Percentiles rank a stretch among this genome's conserved stretches.
Evolutionary conservation across 2,797 vertebrate species (phyloP).

Genomic region (Xenops minutus): DNA sequence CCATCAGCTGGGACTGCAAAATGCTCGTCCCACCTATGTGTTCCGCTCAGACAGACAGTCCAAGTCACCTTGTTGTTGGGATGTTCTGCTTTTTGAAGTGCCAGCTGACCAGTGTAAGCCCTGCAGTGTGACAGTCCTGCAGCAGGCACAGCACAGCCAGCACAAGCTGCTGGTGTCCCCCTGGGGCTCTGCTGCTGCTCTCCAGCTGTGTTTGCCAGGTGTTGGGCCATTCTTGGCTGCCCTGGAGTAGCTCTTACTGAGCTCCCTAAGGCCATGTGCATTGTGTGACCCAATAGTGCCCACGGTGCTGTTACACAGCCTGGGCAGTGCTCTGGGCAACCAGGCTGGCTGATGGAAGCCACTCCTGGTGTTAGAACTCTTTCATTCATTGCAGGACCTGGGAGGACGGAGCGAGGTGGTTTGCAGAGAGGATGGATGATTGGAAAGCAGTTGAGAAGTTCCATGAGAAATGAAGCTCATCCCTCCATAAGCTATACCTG

Average conservation of each 20-base stretch:
- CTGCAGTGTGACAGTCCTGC: too few species aligned
- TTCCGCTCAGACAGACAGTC: not conserved
- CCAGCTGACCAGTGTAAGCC: not conserved
- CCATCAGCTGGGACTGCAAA: not conserved
- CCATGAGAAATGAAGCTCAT: not conserved
- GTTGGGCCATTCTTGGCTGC: not conserved
- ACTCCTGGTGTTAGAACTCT: not conserved
- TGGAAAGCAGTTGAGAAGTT: not conserved
- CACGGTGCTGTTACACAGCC: not conserved
- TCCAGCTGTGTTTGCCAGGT: not conserved
- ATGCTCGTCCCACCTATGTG: not conserved
- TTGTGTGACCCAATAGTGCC: rapidly evolving
- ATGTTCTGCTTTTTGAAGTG: not conserved
- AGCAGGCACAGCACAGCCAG: rapidly evolving
- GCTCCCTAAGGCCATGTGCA: not conserved
- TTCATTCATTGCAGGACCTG: not conserved
- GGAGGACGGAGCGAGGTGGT: not conserved
- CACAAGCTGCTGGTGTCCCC: not conserved
- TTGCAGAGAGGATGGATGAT: not conserved
- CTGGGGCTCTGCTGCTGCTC: not conserved
- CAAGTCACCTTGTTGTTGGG: not conserved
- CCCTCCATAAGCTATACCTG: not conserved
- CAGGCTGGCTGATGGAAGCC: not conserved
- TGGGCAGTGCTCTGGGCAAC: not conserved
- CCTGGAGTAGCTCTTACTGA: not conserved